phyloP scores from a whole-genome alignment of 1,140 invertebrate species.

The Pseudoatta argentina region DNA sequence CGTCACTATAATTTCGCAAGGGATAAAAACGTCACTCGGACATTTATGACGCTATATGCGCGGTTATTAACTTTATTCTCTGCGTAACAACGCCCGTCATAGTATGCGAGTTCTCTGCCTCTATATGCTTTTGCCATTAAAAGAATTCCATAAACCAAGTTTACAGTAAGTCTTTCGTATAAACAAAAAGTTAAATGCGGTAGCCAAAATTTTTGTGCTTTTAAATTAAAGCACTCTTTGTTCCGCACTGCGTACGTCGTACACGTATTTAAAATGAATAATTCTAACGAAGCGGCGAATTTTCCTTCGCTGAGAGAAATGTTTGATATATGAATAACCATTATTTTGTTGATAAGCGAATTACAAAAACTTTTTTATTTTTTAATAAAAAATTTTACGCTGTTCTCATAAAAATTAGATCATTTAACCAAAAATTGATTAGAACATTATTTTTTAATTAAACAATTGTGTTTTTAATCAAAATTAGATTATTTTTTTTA shows the following conservation, averaged over 20 bases:
- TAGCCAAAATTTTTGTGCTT: not conserved
- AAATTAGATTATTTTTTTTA: no score
- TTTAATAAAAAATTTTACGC: no score
- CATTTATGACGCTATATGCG: constrained; percentile 68
- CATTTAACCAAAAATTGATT: no score
- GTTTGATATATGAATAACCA: no score
- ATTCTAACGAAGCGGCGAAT: not conserved
- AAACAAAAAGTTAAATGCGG: not conserved
- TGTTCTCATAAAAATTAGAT: no score
- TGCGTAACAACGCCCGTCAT: constrained; percentile 31
- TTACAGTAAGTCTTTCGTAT: not conserved
- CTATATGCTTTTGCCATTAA: not conserved
- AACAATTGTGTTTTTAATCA: no score
- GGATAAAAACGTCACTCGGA: constrained; percentile 73
- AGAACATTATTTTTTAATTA: no score
- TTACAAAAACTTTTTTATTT: no score
- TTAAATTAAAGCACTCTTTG: not conserved
- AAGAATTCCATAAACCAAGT: constrained; percentile 1
- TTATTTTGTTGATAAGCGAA: no score
- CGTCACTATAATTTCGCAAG: constrained; percentile 65
- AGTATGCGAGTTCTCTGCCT: not conserved
- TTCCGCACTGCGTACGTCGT: not conserved
- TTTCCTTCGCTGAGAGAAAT: not conserved
- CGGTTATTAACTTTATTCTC: constrained; percentile 74
- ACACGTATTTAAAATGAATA: no score